Evolutionary conservation across 1,140 invertebrate genomes (phyloP).

Genomic region (Gonatopus flavifemur): DNA sequence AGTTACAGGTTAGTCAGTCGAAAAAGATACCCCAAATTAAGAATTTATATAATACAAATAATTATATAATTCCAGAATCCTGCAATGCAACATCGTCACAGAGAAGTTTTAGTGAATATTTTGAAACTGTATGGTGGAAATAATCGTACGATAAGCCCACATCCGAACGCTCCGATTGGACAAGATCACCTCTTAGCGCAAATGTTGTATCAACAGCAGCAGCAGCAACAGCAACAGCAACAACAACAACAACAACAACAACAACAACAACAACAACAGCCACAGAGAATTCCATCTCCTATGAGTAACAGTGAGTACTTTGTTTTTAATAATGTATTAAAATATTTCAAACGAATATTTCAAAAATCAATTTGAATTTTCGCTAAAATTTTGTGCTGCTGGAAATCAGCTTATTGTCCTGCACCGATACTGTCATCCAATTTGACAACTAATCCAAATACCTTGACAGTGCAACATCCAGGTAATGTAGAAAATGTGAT

Average conservation of each 20-base stretch:
- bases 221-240: constrained; percentile 43
- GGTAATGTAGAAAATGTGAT: constrained; percentile 56
- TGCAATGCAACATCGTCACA: constrained; percentile 69
- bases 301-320: constrained; percentile 53
- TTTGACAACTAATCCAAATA: constrained; percentile 65
- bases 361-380: background rate
- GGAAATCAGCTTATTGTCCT: constrained; percentile 66
- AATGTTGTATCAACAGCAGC: constrained; percentile 46
- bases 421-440: constrained; percentile 63
- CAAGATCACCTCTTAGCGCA: constrained; percentile 55
- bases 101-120: constrained; percentile 72
- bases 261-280: constrained; percentile 46
- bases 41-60: constrained; percentile 10
- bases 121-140: constrained; percentile 62
- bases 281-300: constrained; percentile 57
- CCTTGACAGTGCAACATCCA: constrained; percentile 65
- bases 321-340: no score
- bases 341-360: background rate
- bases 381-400: constrained; percentile 13
- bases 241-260: constrained; percentile 46
- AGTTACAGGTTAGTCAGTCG: constrained; percentile 59
- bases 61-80: constrained; percentile 59
- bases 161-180: constrained; percentile 40
- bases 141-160: constrained; percentile 58
- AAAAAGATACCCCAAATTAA: background rate